These are phyloP conservation scores for Ormyrus rosae DNA, from an alignment of 2,888 invertebrate genomes.

Conservation along the genomic window DNA sequence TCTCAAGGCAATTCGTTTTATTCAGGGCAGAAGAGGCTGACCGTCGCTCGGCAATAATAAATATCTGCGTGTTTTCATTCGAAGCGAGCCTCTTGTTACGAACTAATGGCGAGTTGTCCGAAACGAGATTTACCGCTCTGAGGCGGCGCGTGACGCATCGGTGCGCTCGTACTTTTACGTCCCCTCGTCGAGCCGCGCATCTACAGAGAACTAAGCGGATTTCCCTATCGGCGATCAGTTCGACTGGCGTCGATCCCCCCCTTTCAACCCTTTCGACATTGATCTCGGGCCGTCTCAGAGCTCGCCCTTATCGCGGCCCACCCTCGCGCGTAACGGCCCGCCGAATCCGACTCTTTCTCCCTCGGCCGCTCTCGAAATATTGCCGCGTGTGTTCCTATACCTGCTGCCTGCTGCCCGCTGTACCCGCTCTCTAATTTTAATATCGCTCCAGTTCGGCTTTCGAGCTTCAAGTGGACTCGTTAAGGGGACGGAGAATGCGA, in stretches of 20 bases:
- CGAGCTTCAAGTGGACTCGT: slow-evolving; percentile 65
- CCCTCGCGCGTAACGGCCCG: slow-evolving; percentile 49
- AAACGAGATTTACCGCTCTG: slow-evolving; percentile 53
- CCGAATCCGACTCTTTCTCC: slow-evolving; percentile 50
- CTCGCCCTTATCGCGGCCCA: slow-evolving; percentile 55
- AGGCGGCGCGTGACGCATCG: slow-evolving; percentile 47
- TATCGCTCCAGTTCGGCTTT: slow-evolving; percentile 68
- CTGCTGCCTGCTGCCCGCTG: slow-evolving; percentile 6
- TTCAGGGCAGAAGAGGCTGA: background rate
- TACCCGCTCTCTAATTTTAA: slow-evolving; percentile 66
- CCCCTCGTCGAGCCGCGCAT: slow-evolving; percentile 38
- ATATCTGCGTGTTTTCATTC: slow-evolving; percentile 46
- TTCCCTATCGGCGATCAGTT: slow-evolving; percentile 75
- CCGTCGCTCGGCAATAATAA: slow-evolving; percentile 45
- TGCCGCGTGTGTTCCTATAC: slow-evolving; percentile 54
- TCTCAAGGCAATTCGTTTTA: slow-evolving; percentile 6
- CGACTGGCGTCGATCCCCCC: slow-evolving; percentile 61
- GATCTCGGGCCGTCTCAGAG: slow-evolving; percentile 68
- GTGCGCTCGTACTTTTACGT: slow-evolving; percentile 38
- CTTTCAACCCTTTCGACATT: slow-evolving; percentile 67
- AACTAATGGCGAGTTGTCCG: slow-evolving; percentile 54
- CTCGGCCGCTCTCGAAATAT: slow-evolving; percentile 64
- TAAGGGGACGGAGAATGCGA: slow-evolving; percentile 58
- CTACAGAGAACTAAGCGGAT: slow-evolving; percentile 70
- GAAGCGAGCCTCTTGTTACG: slow-evolving; percentile 45